phyloP scores from a whole-genome alignment of 2,797 vertebrate species.

The Cheirogaleus major region DNA sequence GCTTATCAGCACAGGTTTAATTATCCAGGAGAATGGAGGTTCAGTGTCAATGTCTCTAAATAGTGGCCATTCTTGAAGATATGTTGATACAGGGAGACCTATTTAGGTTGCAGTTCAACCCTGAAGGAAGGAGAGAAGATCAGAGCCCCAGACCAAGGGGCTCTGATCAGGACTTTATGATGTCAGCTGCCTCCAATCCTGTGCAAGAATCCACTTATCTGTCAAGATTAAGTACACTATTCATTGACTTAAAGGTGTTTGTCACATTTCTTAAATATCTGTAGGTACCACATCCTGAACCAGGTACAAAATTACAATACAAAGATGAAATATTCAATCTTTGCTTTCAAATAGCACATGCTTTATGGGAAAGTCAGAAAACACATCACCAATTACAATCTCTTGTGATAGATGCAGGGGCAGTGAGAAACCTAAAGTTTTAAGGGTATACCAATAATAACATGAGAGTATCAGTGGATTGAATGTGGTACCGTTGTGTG shows the following conservation, averaged over 20 bases:
- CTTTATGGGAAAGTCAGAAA: neutral
- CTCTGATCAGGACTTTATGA: neutral
- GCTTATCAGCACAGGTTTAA: neutral
- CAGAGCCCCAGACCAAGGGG: neutral
- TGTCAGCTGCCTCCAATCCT: neutral
- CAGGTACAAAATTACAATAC: neutral
- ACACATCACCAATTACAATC: neutral
- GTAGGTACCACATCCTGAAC: neutral
- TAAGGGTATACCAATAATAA: neutral
- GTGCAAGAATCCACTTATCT: neutral
- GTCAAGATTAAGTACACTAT: neutral
- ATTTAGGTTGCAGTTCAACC: neutral
- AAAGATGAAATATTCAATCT: neutral
- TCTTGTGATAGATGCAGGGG: neutral
- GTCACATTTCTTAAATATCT: neutral
- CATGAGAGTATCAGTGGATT: neutral
- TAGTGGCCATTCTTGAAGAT: neutral
- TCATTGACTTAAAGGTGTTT: neutral
- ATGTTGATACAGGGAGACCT: neutral
- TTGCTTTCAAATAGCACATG: neutral
- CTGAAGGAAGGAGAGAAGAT: neutral
- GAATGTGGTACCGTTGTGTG: neutral
- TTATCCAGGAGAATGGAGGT: neutral
- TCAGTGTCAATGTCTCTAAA: neutral
- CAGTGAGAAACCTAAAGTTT: neutral